These are phyloP conservation scores for Asarcornis scutulata DNA, from an alignment of 2,113 vertebrate species.

Conservation along the genomic window DNA sequence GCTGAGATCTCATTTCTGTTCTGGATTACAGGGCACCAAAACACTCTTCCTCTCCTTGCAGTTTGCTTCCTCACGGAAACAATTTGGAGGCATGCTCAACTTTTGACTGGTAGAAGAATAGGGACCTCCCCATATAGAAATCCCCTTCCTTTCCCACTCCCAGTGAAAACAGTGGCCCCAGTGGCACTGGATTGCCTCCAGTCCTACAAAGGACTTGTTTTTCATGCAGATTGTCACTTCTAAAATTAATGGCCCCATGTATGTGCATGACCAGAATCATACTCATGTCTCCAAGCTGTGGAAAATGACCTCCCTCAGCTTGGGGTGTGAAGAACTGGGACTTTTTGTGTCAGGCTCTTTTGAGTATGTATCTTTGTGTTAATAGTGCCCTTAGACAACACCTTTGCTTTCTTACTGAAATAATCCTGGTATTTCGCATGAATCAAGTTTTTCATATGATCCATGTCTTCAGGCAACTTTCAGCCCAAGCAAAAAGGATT, in stretches of 20 bases:
- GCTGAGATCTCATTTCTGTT: background rate
- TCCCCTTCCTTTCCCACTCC: background rate
- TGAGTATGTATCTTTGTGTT: background rate
- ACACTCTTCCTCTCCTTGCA: background rate
- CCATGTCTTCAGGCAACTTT: background rate
- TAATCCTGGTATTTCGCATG: background rate
- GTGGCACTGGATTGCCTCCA: background rate
- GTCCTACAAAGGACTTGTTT: background rate
- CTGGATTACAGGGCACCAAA: background rate
- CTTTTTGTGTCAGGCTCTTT: background rate
- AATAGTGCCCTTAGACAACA: background rate
- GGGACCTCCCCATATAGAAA: background rate
- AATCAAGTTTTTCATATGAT: background rate
- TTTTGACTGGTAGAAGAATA: background rate
- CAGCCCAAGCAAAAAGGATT: background rate
- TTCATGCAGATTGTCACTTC: background rate
- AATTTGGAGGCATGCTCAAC: background rate
- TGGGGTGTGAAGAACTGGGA: background rate
- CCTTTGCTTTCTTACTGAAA: background rate
- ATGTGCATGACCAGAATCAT: background rate
- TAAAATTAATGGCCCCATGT: background rate
- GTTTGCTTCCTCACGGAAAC: background rate
- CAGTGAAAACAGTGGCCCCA: background rate
- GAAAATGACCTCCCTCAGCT: background rate
- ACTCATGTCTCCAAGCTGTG: background rate